Evolutionary conservation across 2,888 invertebrate genomes (phyloP), one percentile per base, ranked within the genome.

Genomic region (Apamea monoglypha): DNA sequence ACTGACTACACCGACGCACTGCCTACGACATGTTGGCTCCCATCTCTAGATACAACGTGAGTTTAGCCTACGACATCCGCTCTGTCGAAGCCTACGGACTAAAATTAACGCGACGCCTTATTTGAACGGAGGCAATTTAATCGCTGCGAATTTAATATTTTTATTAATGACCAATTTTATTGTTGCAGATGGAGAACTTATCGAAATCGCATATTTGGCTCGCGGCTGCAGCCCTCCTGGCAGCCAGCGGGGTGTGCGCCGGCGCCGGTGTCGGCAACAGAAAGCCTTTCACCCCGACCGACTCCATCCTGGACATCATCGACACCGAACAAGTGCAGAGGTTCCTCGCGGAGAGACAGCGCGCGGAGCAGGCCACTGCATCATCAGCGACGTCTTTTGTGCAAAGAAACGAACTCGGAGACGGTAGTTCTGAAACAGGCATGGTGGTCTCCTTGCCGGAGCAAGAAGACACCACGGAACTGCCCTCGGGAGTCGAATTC

Each of bases 241-340:
- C 96, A 80, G 93, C 95, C 78, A 94, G 94, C 85, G 95, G 95
- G 77, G 92, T 94, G 76, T 93, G 94, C 83, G 91, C 92, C 77
- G 93, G 94, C 83, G 96, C 95, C 71, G 96, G 96, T 47, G 96
- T 95, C 71, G 94, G 95, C 71, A 92, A 91, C 82, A 93, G 96
- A 86, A 94, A 96, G 88, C 95, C 93, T 25, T 93, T 96, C 92
- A 94, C 95, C 91, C 92, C 96, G 76, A 96, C 97, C 86, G 97
- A 97, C 91, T 97, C 97, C 29, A 97, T 97, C 85, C 94, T 97
- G 90, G 97, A 97, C 90, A 97, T 97, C 84, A 97, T 97, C 87
- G 97, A 97, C 89, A 97, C 97, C 70, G 97, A 97, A 90, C 97
- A 97, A 92, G 97, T 97, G 21, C 97, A 97, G 89, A 94, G 97